A percentile compares a stretch with the other conserved stretches of the same genome.
Evolutionary conservation across 2,797 vertebrate species (phyloP).

Genomic region (Chlorospingus flavigularis): DNA sequence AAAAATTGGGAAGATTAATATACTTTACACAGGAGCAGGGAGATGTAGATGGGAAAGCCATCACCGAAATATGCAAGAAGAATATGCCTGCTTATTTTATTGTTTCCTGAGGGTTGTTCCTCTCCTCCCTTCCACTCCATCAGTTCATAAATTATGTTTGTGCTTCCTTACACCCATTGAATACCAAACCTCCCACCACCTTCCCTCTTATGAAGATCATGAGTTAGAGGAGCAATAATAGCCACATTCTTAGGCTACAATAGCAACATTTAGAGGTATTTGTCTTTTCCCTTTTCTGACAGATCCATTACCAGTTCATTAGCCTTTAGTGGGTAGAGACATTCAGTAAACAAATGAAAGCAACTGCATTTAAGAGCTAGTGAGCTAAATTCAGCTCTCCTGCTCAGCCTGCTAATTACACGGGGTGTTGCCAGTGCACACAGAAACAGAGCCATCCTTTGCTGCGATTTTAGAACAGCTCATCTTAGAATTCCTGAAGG

Average conservation of each 20-base stretch:
- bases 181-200: not conserved
- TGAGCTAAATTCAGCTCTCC: slow-evolving; percentile 57
- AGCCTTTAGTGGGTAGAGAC: slow-evolving; percentile 65
- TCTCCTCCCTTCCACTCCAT: slow-evolving; percentile 22
- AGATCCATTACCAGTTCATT: slow-evolving; percentile 71
- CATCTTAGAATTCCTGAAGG: not conserved
- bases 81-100: slow-evolving; percentile 6
- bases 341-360: slow-evolving; percentile 68
- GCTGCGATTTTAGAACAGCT: not conserved
- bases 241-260: slow-evolving; percentile 37
- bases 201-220: slow-evolving; percentile 15
- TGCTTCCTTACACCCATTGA: not conserved
- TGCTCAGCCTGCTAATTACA: slow-evolving; percentile 51
- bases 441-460: not conserved
- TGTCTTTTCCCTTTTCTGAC: slow-evolving; percentile 59
- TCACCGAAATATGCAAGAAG: not conserved
- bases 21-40: not conserved
- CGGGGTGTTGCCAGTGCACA: not conserved
- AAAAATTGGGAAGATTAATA: not conserved
- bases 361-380: slow-evolving; percentile 64
- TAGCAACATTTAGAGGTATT: slow-evolving; percentile 60
- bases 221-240: slow-evolving; percentile 48
- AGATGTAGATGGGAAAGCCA: not conserved
- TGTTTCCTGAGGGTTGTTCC: slow-evolving; percentile 11
- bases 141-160: not conserved